Conservation (phyloP, 2,797 vertebrate genomes). For the Peromyscus melanophrys region DNA sequence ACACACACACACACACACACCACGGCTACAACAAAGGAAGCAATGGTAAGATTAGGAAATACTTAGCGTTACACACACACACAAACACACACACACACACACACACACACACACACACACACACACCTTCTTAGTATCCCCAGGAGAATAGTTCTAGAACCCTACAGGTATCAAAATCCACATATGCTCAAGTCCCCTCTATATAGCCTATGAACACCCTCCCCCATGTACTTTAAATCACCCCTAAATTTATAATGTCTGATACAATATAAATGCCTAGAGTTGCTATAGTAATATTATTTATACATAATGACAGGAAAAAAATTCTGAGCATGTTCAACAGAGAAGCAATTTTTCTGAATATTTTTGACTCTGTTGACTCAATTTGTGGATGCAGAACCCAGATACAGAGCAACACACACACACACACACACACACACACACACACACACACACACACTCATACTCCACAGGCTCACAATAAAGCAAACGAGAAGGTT, state of each 20-base stretch:
- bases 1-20: not conserved
- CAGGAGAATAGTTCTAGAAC: not conserved
- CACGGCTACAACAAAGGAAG: constrained; percentile 5
- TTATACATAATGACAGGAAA: not conserved
- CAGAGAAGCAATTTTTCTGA: not conserved
- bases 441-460: not conserved
- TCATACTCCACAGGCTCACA: not conserved
- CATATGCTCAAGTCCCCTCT: not conserved
- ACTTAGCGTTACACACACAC: not conserved
- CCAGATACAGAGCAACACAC: not conserved
- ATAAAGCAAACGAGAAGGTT: not conserved
- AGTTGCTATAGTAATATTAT: not conserved
- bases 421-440: not conserved
- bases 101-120: not conserved
- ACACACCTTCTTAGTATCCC: not conserved
- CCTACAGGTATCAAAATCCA: not conserved
- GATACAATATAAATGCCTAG: not conserved
- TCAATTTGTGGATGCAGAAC: not conserved
- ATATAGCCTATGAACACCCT: not conserved
- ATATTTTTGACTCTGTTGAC: not conserved
- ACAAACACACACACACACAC: not conserved
- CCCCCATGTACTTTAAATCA: not conserved
- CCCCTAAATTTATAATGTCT: not conserved
- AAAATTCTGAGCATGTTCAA: not conserved
- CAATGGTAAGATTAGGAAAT: not conserved